These are phyloP conservation scores for Bufo gargarizans DNA, from an alignment of 2,113 vertebrate genomes.

Conservation along the genomic window DNA sequence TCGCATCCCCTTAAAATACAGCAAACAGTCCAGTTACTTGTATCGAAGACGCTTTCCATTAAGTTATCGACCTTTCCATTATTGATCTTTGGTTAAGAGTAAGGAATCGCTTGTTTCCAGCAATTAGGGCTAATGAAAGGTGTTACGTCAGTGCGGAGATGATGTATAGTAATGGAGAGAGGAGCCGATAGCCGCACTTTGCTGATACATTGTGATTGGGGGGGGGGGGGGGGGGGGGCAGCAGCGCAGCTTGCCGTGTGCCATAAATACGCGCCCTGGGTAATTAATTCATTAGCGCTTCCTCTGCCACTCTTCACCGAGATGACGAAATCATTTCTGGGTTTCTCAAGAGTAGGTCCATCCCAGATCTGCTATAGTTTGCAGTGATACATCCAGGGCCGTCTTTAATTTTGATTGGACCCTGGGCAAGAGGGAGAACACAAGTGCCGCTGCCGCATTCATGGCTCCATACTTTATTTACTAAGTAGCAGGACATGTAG, in stretches of 20 bases:
- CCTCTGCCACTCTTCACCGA: too few relatives aligned
- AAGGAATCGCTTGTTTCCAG: constrained; percentile 48
- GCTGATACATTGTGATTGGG: constrained; percentile 27
- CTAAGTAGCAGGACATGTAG: too few relatives aligned
- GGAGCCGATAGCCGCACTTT: neutral
- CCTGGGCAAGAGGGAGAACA: too few relatives aligned
- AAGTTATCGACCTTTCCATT: constrained; percentile 48
- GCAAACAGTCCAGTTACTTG: constrained; percentile 13
- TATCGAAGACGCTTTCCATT: constrained; percentile 34
- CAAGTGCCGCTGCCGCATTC: too few relatives aligned
- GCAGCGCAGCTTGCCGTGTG: neutral
- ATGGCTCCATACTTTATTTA: too few relatives aligned
- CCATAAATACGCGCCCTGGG: too few relatives aligned
- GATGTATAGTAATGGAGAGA: constrained; percentile 36
- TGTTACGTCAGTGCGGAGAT: neutral
- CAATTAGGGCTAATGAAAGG: constrained; percentile 49
- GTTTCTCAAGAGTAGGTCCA: too few relatives aligned
- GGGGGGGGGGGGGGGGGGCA: neutral
- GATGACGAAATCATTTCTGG: too few relatives aligned
- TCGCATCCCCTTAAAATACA: constrained; percentile 24
- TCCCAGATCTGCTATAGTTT: too few relatives aligned
- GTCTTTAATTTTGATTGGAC: too few relatives aligned
- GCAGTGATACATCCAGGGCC: too few relatives aligned
- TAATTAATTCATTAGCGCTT: too few relatives aligned
- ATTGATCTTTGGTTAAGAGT: constrained; percentile 47